These are phyloP conservation scores for Pseudolycoriella hygida DNA, from an alignment of 2,888 invertebrate species.

Conservation along the genomic window DNA sequence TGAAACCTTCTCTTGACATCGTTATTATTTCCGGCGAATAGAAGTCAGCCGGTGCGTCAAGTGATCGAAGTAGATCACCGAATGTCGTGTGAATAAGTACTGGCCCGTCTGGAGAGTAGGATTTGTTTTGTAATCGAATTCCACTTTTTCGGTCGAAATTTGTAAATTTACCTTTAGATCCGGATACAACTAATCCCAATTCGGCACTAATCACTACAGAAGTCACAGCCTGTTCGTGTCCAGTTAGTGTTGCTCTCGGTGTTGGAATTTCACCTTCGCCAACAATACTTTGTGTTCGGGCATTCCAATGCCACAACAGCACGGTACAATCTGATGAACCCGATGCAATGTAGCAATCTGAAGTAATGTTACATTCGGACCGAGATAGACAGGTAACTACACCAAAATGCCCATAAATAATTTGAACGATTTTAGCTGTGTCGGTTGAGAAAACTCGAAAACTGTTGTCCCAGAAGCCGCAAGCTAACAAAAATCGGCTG, in stretches of 20 bases:
- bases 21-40: constrained; percentile 71
- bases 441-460: constrained; percentile 96
- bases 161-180: constrained; percentile 44
- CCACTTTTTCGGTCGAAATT: background rate
- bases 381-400: constrained; percentile 95
- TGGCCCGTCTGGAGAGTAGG: constrained; percentile 57
- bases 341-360: constrained; percentile 96
- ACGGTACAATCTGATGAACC: constrained; percentile 98
- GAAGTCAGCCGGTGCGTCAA: constrained; percentile 63
- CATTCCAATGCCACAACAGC: constrained; percentile 97
- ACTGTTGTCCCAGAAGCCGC: constrained; percentile 99
- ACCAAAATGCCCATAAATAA: constrained; percentile 97
- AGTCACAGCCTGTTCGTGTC: constrained; percentile 91
- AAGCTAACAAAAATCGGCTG: constrained; percentile 89
- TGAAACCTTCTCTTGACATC: constrained; percentile 90
- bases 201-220: constrained; percentile 95
- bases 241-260: constrained; percentile 90
- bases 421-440: constrained; percentile 91
- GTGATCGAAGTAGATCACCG: constrained; percentile 85
- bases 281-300: constrained; percentile 88
- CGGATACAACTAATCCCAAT: constrained; percentile 91
- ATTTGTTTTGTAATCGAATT: constrained; percentile 1
- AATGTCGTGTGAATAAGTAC: constrained; percentile 95
- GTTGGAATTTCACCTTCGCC: constrained; percentile 93
- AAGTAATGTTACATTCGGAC: constrained; percentile 97